Evolutionary conservation across 1,140 invertebrate genomes (phyloP), one percentile per base, ranked within the genome.

Genomic region (Brachystomella parvula): DNA sequence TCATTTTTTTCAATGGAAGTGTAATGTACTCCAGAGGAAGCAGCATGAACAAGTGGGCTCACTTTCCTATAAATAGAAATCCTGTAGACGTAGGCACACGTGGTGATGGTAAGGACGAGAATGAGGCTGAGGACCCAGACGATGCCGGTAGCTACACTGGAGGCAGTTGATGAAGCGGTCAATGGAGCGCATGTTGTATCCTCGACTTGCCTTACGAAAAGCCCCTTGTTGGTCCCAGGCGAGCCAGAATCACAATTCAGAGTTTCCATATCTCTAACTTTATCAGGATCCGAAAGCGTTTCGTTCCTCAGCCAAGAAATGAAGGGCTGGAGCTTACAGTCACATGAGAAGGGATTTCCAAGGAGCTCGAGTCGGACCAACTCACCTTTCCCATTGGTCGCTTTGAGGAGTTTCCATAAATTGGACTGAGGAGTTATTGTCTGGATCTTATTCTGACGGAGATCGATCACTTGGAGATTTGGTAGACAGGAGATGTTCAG

Each of bases 1-100:
- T 83, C 82, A 32, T 76, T 76, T 28, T 79, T 81, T 21, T 80
- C 79, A 74, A 89, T 88, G 24, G 85, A 85, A 2, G 86, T 88
- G 70, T 89, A 89, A 66, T 87, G 84, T 24, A 88, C 86, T 75
- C 87, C 86, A 75, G 85, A 82, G 32, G 84, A 81, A 35, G 87
- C 81, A 65, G 82, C 82, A 65, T 86, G 83, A 58, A 87, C 77
- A 35, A 87, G 79, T 1, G 87, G 86, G n/a, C 76, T 79, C 15
- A 77, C 64, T 85, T 78, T 31, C 82, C 81, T 33, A 79, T 77
- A 32, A 85, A 71, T 2, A 85, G 74, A n/a, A 75, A 76, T 21
- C 83, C 73, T 32, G 85, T 71, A 76, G 58, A 85, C 75, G 33
- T 63, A 69, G 35, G 84, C 71, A 30, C 68, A 30, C 1, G 81